phyloP scores from a whole-genome alignment of 2,888 invertebrate genomes.

The Drosophila cognata region DNA sequence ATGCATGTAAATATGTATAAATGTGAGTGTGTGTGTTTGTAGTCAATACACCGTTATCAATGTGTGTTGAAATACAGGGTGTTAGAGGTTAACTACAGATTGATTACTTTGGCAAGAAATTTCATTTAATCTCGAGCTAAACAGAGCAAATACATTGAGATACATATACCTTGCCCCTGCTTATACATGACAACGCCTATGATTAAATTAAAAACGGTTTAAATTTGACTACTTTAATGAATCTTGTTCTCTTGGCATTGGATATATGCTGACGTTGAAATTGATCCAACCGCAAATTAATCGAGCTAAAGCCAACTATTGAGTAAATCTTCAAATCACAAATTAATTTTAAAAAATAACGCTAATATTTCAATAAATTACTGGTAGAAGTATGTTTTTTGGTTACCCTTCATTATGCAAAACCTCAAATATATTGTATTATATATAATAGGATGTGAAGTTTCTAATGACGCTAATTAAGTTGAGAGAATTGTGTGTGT shows the following conservation, averaged over 20 bases:
- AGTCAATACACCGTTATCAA: slow-evolving; percentile 34
- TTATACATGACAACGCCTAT: not conserved
- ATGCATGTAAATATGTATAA: slow-evolving; percentile 1
- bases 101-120: slow-evolving; percentile 54
- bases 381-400: not conserved
- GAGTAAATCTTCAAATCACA: not conserved
- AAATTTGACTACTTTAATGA: not conserved
- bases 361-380: not conserved
- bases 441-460: not conserved
- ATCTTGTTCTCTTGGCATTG: not conserved
- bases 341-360: not conserved
- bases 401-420: not conserved
- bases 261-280: not conserved
- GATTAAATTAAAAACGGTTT: not conserved
- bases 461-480: slow-evolving; percentile 12
- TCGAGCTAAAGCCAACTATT: not conserved
- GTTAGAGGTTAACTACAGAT: slow-evolving; percentile 49
- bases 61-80: slow-evolving; percentile 23
- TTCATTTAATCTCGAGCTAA: slow-evolving; percentile 42
- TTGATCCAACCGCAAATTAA: not conserved
- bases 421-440: not conserved
- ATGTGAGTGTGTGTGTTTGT: slow-evolving; percentile 5
- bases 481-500: not conserved
- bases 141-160: slow-evolving; percentile 25
- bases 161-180: not conserved